Evolutionary conservation across 2,113 vertebrate species (phyloP).

Genomic region (Rhineura floridana): DNA sequence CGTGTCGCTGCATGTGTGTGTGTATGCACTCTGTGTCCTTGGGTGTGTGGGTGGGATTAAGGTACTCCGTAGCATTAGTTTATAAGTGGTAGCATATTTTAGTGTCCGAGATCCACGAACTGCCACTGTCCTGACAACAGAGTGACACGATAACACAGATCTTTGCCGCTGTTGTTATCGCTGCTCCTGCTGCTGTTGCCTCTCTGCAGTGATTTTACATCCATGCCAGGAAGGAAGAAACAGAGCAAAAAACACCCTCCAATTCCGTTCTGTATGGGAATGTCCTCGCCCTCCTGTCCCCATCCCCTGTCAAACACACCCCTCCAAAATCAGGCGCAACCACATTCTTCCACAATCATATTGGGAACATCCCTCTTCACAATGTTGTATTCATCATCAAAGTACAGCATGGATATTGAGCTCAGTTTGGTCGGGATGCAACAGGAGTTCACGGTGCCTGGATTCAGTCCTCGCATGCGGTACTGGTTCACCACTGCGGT

Average conservation of each 20-base stretch:
- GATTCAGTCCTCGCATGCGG: constrained; percentile 96
- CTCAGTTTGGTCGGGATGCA: constrained; percentile 99
- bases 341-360: constrained; percentile 99
- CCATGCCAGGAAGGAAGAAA: constrained; percentile 65
- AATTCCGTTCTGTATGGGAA: constrained; percentile 68
- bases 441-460: constrained; percentile 96
- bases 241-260: constrained; percentile 70
- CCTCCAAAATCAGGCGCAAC: constrained; percentile 87
- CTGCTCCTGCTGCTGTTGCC: constrained; percentile 39
- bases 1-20: constrained; percentile 45
- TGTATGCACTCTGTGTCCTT: constrained; percentile 33
- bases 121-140: constrained; percentile 72
- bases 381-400: constrained; percentile 99
- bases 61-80: constrained; percentile 71
- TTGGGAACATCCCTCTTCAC: constrained; percentile 98
- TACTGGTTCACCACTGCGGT: constrained; percentile 98
- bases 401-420: constrained; percentile 99
- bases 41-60: constrained; percentile 63
- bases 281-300: constrained; percentile 46
- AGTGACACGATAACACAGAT: constrained; percentile 67
- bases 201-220: constrained; percentile 61
- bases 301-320: constrained; percentile 53
- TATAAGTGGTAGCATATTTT: constrained; percentile 71
- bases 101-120: constrained; percentile 71
- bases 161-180: constrained; percentile 22